Evolutionary conservation across 2,888 invertebrate genomes (phyloP).

Genomic region (Auanema freiburgensis): DNA sequence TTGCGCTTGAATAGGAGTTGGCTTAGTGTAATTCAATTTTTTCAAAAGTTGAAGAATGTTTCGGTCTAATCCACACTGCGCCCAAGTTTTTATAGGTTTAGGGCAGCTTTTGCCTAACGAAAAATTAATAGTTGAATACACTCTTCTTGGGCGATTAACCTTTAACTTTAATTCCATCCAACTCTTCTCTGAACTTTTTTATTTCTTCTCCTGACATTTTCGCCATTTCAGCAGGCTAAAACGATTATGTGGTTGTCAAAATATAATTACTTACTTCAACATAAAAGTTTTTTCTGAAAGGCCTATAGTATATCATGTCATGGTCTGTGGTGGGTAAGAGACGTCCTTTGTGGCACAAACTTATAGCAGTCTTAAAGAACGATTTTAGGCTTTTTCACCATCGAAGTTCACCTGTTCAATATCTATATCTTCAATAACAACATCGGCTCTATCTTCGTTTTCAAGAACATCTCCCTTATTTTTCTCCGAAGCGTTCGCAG

Average conservation of each 20-base stretch:
- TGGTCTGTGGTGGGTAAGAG: conserved; percentile 82
- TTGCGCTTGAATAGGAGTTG: conserved; percentile 97
- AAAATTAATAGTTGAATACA: neutral
- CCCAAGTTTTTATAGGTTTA: conserved; percentile 90
- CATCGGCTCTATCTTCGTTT: conserved; percentile 92
- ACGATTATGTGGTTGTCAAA: conserved; percentile 63
- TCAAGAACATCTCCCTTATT: conserved; percentile 94
- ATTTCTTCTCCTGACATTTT: conserved; percentile 81
- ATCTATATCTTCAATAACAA: conserved; percentile 59
- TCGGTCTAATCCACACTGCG: conserved; percentile 94
- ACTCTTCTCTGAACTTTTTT: conserved; percentile 71
- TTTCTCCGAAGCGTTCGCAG: conserved; percentile 24
- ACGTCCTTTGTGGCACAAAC: conserved; percentile 63
- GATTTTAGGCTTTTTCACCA: neutral
- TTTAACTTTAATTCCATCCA: conserved; percentile 84
- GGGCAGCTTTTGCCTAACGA: conserved; percentile 86
- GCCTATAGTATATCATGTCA: conserved; percentile 81
- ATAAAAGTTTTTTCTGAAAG: conserved; percentile 93
- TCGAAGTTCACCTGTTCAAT: conserved; percentile 44
- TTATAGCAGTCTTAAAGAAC: conserved; percentile 35
- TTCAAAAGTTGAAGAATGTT: conserved; percentile 90
- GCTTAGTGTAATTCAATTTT: conserved; percentile 84
- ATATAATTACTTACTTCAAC: conserved; percentile 73
- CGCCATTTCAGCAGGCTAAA: conserved; percentile 79
- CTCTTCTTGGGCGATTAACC: too few species aligned